Evolutionary conservation across 1,140 invertebrate genomes (phyloP).

Genomic region (Lysiphlebus fabarum): DNA sequence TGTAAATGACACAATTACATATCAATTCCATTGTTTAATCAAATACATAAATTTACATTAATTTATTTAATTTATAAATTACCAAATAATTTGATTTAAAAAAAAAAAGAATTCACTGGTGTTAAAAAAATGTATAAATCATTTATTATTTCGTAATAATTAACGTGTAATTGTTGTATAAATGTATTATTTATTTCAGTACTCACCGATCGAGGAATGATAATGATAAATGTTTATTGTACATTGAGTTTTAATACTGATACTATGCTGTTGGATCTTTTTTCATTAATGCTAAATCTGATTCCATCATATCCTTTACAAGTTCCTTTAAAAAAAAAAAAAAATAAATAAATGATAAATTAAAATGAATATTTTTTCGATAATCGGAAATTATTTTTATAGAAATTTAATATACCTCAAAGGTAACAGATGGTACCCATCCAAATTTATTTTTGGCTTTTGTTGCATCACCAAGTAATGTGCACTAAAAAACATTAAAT

Average conservation of each 20-base stretch:
- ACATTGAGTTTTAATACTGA: neutral
- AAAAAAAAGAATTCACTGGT: too few species aligned
- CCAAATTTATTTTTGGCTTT: constrained; percentile 85
- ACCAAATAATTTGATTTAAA: too few species aligned
- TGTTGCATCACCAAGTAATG: constrained; percentile 83
- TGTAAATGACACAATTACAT: too few species aligned
- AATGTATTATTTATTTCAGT: too few species aligned
- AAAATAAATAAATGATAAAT: constrained; percentile 7
- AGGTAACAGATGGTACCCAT: constrained; percentile 84
- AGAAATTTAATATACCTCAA: constrained; percentile 62
- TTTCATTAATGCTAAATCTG: constrained; percentile 90
- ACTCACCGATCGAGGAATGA: too few species aligned
- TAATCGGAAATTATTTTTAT: neutral
- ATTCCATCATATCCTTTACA: constrained; percentile 94
- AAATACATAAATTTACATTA: too few species aligned
- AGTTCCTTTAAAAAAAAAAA: constrained; percentile 62
- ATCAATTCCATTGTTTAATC: too few species aligned
- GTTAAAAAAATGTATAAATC: too few species aligned
- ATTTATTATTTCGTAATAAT: too few species aligned
- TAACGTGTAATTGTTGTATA: too few species aligned
- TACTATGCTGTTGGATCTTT: constrained; percentile 80
- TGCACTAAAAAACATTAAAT: constrained; percentile 64
- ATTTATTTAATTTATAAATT: too few species aligned
- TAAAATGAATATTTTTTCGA: constrained; percentile 9
- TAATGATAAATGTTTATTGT: too few species aligned